A percentile compares a stretch with the other conserved stretches of the same genome.
These are phyloP conservation scores for Hippocampus abdominalis DNA, from an alignment of 2,113 vertebrate genomes.

Conservation along the genomic window DNA sequence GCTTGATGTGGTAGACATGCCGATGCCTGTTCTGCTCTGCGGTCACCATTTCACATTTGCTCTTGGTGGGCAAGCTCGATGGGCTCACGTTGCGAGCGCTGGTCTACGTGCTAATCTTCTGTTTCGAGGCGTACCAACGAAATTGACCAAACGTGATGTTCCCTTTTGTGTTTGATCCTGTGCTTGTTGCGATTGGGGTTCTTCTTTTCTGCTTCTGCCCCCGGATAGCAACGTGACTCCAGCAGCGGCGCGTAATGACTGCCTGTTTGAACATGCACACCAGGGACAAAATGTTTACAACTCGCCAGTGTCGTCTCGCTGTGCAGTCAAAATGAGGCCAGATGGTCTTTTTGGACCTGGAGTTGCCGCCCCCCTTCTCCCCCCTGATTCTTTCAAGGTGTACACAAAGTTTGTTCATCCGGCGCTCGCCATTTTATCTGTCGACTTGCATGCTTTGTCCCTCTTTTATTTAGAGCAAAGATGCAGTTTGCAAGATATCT, in stretches of 20 bases:
- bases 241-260: constrained; percentile 35
- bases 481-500: background rate
- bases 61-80: background rate
- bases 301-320: constrained; percentile 30
- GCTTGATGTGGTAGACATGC: too few relatives aligned
- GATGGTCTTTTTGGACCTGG: constrained; percentile 13
- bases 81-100: background rate
- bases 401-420: constrained; percentile 7
- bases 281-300: constrained; percentile 39
- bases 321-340: constrained; percentile 17
- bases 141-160: too few relatives aligned
- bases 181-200: background rate
- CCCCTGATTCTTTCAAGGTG: background rate
- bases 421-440: background rate
- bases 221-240: constrained; percentile 46
- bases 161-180: background rate
- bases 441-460: background rate
- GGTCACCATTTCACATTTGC: too few relatives aligned
- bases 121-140: background rate
- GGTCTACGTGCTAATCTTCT: background rate
- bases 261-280: constrained; percentile 65
- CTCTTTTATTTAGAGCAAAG: background rate
- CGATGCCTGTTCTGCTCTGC: too few relatives aligned
- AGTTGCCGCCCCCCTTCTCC: background rate
- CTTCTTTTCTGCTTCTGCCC: background rate